Base-by-base conservation (phyloP, 2,888 invertebrate genomes). In the Cephus nigrinus region DNA sequence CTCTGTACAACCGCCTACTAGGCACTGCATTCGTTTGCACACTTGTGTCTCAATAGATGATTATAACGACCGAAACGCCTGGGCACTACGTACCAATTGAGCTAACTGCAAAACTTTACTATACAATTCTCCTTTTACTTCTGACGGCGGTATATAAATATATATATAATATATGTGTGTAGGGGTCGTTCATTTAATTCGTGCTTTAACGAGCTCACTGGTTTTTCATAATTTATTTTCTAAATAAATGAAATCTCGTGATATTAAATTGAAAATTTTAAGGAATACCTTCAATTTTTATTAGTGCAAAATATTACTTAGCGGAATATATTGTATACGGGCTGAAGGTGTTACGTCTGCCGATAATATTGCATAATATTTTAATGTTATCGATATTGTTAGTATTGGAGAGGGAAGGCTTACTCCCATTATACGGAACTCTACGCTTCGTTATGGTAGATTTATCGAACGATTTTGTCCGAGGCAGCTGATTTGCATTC, bases 381-480 rank as follows among this genome's bases (percentile, higher is more conserved):
- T 55, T 55, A 23, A 55, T 9, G 55, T 9, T 23, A 55, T 9
- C 5, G 23, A 23, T 55, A 55, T 55, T 23, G 23, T 23, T 55
- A 55, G 23, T 23, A 23, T 55, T 55, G 9, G 55, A 55, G 34
- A 40, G 31, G 69, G 73, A 76, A n/a, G 75, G 68, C 74, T 76
- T 73, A 72, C 72, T 76, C 76, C 77, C 76, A 68, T 81, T 78
- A 76, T 79, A 72, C 34, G 74, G 72, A 73, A 79, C 73, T 75
- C 69, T 69, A 32, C 30, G 32, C 78, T 75, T 34, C 11, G 76
- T 15, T 69, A 77, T 77, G 79, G 79, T 74, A 78, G 79, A 82
- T 78, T 82, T 83, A 84, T 84, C 83, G 79, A 69, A 80, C 73
- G 82, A 81, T 81, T 84, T 82, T 81, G 80, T 82, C 78, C 79